phyloP scores from a whole-genome alignment of 2,113 vertebrate genomes.

The Oncorhynchus nerka region DNA sequence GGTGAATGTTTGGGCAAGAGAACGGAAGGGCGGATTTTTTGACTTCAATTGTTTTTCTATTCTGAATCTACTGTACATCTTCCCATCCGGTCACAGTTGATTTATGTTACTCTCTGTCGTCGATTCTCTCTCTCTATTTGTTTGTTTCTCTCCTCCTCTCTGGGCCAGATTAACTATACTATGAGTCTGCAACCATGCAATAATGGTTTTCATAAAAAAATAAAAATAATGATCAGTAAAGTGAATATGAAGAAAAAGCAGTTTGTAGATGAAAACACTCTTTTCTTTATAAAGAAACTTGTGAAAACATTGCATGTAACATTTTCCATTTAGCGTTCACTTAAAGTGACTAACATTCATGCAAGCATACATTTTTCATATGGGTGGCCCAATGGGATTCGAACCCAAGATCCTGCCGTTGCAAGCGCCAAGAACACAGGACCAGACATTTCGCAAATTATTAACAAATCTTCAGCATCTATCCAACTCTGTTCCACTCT shows the following conservation, averaged over 20 bases:
- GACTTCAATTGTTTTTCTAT: slow-evolving; percentile 4
- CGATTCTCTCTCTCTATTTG: neutral
- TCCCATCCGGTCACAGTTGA: slow-evolving; percentile 1
- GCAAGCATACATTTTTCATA: no score
- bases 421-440: no score
- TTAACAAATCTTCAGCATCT: no score
- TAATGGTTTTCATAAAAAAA: neutral
- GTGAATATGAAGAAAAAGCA: neutral
- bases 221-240: no score
- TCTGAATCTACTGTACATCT: neutral
- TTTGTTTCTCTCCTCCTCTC: neutral
- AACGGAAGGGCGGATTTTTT: neutral
- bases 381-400: no score
- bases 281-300: neutral
- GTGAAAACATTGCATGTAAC: neutral
- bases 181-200: no score
- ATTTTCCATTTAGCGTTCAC: neutral
- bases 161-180: neutral
- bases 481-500: neutral
- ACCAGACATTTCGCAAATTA: no score
- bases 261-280: neutral
- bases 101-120: neutral
- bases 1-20: neutral
- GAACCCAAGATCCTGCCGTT: no score
- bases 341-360: no score